Percentiles rank a stretch among this genome's conserved stretches.
These are phyloP conservation scores for Cydia strobilella DNA, from an alignment of 1,140 invertebrate species.

Conservation along the genomic window DNA sequence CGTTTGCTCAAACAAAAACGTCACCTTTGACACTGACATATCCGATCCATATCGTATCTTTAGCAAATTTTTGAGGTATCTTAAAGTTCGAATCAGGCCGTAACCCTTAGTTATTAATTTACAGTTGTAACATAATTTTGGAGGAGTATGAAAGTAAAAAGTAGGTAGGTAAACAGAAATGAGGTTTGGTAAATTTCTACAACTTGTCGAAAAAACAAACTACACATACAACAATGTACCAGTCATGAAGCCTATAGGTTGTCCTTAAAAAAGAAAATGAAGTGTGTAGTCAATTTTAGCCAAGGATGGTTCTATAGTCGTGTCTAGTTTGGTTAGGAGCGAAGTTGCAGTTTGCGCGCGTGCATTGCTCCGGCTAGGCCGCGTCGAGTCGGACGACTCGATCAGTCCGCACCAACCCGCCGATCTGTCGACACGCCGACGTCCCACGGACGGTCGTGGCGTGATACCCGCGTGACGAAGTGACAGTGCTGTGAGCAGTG, in stretches of 20 bases:
- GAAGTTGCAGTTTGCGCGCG: conserved; percentile 16
- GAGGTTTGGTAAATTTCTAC: not conserved
- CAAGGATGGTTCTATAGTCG: conserved; percentile 9
- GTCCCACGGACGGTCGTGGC: conserved; percentile 56
- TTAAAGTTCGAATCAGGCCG: too few relatives aligned
- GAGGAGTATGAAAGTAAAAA: not conserved
- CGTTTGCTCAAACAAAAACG: too few relatives aligned
- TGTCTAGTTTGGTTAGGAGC: conserved; percentile 21
- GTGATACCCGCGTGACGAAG: conserved; percentile 58
- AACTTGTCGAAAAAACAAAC: not conserved
- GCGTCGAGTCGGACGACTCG: conserved; percentile 21
- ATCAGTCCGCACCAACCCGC: conserved; percentile 64
- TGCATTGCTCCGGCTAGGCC: conserved; percentile 31
- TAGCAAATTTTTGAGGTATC: too few relatives aligned
- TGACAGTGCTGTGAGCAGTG: conserved; percentile 65
- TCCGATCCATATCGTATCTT: too few relatives aligned
- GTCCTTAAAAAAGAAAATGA: not conserved
- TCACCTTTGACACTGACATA: too few relatives aligned
- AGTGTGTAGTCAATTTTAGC: conserved; percentile 2
- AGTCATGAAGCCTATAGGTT: not conserved
- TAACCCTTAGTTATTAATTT: not conserved
- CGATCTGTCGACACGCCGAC: conserved; percentile 58
- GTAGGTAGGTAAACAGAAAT: not conserved
- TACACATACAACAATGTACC: not conserved
- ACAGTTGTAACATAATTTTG: not conserved